Base-by-base conservation (phyloP, 2,888 invertebrate species). In the Abrostola tripartita region DNA sequence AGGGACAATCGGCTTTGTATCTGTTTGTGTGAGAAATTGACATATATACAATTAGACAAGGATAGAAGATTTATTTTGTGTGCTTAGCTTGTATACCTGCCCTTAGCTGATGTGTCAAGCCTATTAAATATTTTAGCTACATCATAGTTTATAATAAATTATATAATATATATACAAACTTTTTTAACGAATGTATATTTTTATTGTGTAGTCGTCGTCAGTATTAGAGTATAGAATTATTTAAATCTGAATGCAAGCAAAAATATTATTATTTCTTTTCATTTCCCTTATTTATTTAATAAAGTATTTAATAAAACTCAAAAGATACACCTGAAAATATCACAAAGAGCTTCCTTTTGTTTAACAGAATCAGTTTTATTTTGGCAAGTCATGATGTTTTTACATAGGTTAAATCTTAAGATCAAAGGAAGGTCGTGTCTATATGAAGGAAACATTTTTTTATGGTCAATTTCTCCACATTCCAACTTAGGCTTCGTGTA, bases 391-490 rank as follows among this genome's bases (percentile, higher is more conserved):
- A 2, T 24, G 4, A 24, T n/a, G n/a, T n/a, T n/a, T 24, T 24
- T 4, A 24, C 24, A 24, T 24, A 4, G 24, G 24, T 24, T 24
- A 4, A 24, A 24, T 24, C 24, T 24, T 24, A 24, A n/a, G n/a
- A 24, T 24, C 24, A 24, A 24, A 24, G 24, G 4, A 24, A 2
- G 24, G 24, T 4, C 1, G 24, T 24, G 4, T 24, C 24, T 24
- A 24, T 24, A 24, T 24, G 24, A 24, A 24, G 24, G 24, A 24
- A 24, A 24, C 24, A 24, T 2, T 2, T 2, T 2, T 2, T 63
- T 57, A 68, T 72, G 68, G 74, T 81, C 78, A 81, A 79, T 81
- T 85, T 85, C 79, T 78, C 79, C 75, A 66, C 71, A 74, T 67
- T 64, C 73, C 70, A 70, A 66, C 71, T 55, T 69, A 75, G 76